phyloP scores from a whole-genome alignment of 2,113 vertebrate genomes.

The Mandrillus leucophaeus region DNA sequence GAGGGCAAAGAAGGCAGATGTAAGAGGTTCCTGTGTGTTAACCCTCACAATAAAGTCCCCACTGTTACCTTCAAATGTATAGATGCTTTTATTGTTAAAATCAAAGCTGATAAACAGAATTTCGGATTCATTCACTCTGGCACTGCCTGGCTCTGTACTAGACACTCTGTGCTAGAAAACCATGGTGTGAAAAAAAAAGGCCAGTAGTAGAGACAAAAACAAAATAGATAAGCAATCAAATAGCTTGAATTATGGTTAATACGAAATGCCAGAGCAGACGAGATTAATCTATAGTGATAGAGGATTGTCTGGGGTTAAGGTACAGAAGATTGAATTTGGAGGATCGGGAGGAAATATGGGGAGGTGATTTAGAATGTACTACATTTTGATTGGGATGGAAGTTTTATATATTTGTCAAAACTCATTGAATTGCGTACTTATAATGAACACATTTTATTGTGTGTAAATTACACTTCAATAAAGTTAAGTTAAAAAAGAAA shows the following conservation, averaged over 20 bases:
- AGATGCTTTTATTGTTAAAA: not conserved
- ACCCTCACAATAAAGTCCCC: not conserved
- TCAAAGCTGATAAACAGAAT: not conserved
- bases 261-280: not conserved
- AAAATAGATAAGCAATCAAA: not conserved
- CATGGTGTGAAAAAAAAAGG: not conserved
- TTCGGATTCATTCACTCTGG: not conserved
- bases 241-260: not conserved
- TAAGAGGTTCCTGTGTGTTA: not conserved
- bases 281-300: not conserved
- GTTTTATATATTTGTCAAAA: not conserved
- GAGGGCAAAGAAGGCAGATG: not conserved
- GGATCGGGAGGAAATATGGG: not conserved
- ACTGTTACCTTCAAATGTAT: not conserved
- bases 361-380: not conserved
- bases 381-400: not conserved
- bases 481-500: conserved; percentile 10
- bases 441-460: not conserved
- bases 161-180: conserved; percentile 22
- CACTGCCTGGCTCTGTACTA: not conserved
- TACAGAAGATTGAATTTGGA: not conserved
- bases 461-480: not conserved
- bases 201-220: not conserved
- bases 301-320: not conserved
- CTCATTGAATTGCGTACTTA: not conserved